These are phyloP conservation scores for Sarcophaga carnaria DNA, from an alignment of 2,888 invertebrate species.

Conservation along the genomic window DNA sequence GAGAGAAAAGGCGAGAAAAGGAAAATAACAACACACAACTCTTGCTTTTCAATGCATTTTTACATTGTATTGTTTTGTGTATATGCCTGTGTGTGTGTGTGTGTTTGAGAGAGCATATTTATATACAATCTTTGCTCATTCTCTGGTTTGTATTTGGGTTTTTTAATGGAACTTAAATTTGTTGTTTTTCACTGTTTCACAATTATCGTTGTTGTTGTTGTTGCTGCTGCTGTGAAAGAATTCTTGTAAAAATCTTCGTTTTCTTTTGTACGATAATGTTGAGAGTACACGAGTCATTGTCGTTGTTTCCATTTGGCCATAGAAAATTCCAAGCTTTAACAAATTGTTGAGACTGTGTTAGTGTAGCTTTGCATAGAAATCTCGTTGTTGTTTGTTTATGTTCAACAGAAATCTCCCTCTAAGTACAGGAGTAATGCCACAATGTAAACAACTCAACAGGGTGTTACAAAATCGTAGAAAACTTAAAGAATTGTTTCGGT, in stretches of 20 bases:
- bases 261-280: constrained; percentile 1
- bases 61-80: neutral
- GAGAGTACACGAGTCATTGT: constrained; percentile 21
- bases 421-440: neutral
- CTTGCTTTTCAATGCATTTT: neutral
- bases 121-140: constrained; percentile 44
- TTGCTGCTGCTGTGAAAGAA: neutral
- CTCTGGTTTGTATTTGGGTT: constrained; percentile 4
- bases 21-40: constrained; percentile 22
- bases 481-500: neutral
- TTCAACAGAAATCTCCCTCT: neutral
- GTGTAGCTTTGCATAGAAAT: constrained; percentile 36
- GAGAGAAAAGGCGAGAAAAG: neutral
- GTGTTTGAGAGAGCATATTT: neutral
- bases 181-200: constrained; percentile 28
- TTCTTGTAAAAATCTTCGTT: neutral
- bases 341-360: constrained; percentile 15
- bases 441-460: neutral
- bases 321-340: neutral
- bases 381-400: constrained; percentile 4
- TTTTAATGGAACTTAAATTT: constrained; percentile 41
- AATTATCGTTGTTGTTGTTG: neutral
- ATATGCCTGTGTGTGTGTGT: neutral
- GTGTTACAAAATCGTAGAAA: neutral
- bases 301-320: constrained; percentile 38